Base-by-base conservation (phyloP, 2,113 vertebrate species). In the Orcinus orca region DNA sequence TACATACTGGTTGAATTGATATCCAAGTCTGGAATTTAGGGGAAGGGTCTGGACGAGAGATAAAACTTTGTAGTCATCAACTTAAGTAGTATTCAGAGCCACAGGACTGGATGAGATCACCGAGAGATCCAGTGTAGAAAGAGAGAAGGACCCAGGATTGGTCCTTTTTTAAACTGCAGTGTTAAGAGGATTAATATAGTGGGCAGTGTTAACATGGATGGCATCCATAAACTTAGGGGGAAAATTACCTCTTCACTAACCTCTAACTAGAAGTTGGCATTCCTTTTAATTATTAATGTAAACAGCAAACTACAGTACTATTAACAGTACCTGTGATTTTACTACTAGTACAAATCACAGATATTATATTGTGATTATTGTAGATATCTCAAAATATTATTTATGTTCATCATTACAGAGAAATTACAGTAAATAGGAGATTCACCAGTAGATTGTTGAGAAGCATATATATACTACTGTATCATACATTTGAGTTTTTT, bases 221-320 rank as follows among this genome's bases (percentile, higher is more conserved):
- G 5, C 36, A 38, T 85, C 20, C 29, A 14, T 94, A 62, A 67
- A 95, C 20, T 79, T 90, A 21, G 26, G n/a, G 41, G 80, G 38
- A 4, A 67, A 82, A 68, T 90, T 11, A 91, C 53, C 33, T 89
- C 67, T 92, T 86, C n/a, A 36, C 55, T 83, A 73, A 81, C 17
- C 29, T 92, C 55, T 88, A 41, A 81, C 17, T 81, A 38, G 81
- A 87, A 93, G 76, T 91, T 89, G 88, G 36, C 21, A 38, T 97
- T 96, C 87, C 50, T 96, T 94, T 70, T 33, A 62, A 68, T 93
- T 60, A 92, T 26, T 88, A 88, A 70, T 74, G n/a, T 95, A 89
- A 92, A 53, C 7, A 85, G 65, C 76, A 89, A 53, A 60, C 50
- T 80, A 20, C 2, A 29, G 13, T 74, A 58, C 3, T 76, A 36